These are phyloP conservation scores for Pseudorhombus dupliciocellatus DNA, from an alignment of 2,113 vertebrate species.

Conservation along the genomic window DNA sequence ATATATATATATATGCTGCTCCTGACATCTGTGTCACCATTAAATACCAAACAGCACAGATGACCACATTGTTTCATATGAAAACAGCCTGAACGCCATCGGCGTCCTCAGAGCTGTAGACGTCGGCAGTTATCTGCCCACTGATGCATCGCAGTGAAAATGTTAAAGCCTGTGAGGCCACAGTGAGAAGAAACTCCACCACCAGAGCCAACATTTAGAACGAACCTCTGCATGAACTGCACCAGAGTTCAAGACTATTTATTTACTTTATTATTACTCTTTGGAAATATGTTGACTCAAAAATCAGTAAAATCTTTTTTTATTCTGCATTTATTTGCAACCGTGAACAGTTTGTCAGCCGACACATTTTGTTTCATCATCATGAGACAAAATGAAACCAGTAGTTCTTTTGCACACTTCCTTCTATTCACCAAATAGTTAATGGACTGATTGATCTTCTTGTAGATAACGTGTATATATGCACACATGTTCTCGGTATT, in stretches of 20 bases:
- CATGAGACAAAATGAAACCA: conserved; percentile 27
- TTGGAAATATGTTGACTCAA: conserved; percentile 22
- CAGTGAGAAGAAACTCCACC: conserved; percentile 6
- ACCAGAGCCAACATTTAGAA: conserved; percentile 17
- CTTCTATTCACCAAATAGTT: conserved; percentile 68
- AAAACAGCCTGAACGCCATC: conserved; percentile 6
- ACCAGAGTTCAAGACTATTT: conserved; percentile 54
- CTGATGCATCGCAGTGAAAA: conserved; percentile 34
- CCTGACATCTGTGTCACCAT: conserved; percentile 8
- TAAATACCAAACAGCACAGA: conserved; percentile 11
- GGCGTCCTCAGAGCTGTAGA: conserved; percentile 13
- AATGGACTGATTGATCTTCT: conserved; percentile 49
- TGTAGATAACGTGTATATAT: conserved; percentile 43
- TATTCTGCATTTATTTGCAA: conserved; percentile 59
- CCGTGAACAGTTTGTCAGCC: conserved; percentile 33
- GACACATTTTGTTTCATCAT: conserved; percentile 1
- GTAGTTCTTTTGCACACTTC: conserved; percentile 61
- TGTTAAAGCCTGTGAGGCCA: conserved; percentile 13
- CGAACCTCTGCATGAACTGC: conserved; percentile 46
- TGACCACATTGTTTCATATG: neutral
- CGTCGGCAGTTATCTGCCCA: conserved; percentile 12
- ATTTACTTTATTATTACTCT: conserved; percentile 57
- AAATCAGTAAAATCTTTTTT: conserved; percentile 23
- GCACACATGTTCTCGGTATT: conserved; percentile 39
- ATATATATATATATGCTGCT: conserved; percentile 45